Base-by-base conservation (phyloP, 2,113 vertebrate genomes). In the Cnemophilus loriae region DNA sequence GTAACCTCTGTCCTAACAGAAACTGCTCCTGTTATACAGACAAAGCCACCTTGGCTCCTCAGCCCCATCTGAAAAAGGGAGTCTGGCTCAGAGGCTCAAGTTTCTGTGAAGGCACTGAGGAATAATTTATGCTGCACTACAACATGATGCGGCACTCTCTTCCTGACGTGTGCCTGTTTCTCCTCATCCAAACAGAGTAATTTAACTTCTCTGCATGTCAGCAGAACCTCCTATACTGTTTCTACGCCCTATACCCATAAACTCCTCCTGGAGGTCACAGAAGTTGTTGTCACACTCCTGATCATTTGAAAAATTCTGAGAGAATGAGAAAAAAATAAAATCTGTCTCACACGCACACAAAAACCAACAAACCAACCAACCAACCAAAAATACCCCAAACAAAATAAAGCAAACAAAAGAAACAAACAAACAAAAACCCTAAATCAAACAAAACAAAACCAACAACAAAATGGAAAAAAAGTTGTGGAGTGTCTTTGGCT, bases 401-500 rank as follows among this genome's bases (percentile, higher is more conserved):
- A 13, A 78, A 76, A 59, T 3, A 27, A 73, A 73, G 27, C 8
- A 22, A 33, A 37, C 12, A 10, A 69, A 57, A 7, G 9, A 76
- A 67, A 46, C 24, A 30, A 44, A 23, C 9, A 4, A 39, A 33
- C 4, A 13, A 22, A 24, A 57, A 16, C 2, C 6, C 16, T n/a
- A n/a, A 16, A 56, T 32, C 10, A 11, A 23, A 11, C 30, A 10
- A 44, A 30, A 6, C 4, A 13, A 42, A n/a, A 14, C 33, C 30
- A 24, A 14, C 6, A 42, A 26, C 21, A 20, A 37, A 21, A 28
- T 6, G 3, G 20, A 24, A 27, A 6, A 13, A 14, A 10, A 18
- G 5, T 0, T 5, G 1, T 2, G 13, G 6, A 19, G 4, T 9
- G 28, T 37, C 4, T 63, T 70, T 76, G 4, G 4, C 35, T 83